A percentile compares a stretch with the other conserved stretches of the same genome.
phyloP scores from a whole-genome alignment of 2,888 invertebrate genomes.

The Drosophila gaucha region DNA sequence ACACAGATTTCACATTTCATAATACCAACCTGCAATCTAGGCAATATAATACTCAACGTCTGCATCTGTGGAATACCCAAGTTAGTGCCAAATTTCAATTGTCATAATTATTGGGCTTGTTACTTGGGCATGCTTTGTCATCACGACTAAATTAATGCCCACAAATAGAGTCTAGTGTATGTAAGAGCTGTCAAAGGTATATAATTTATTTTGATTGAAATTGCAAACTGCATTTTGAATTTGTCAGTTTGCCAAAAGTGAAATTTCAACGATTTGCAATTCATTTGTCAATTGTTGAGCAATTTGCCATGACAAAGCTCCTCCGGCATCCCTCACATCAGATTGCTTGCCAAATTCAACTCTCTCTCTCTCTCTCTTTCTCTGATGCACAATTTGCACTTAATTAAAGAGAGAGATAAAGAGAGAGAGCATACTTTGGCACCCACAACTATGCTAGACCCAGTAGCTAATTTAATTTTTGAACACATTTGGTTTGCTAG shows the following conservation, averaged over 20 bases:
- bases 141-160: background rate
- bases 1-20: no score
- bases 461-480: slow-evolving; percentile 42
- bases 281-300: slow-evolving; percentile 45
- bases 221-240: slow-evolving; percentile 30
- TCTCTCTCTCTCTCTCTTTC: no score
- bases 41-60: no score
- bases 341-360: slow-evolving; percentile 42
- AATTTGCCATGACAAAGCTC: slow-evolving; percentile 28
- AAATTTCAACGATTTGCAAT: slow-evolving; percentile 38
- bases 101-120: background rate
- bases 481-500: slow-evolving; percentile 17
- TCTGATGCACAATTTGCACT: slow-evolving; percentile 47
- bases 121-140: background rate
- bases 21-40: no score
- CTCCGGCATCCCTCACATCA: background rate
- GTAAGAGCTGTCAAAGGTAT: slow-evolving; percentile 23
- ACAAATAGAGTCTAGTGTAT: background rate
- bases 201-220: slow-evolving; percentile 64
- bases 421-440: background rate
- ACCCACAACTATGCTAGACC: slow-evolving; percentile 4
- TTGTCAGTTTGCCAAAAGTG: slow-evolving; percentile 56
- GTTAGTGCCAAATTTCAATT: background rate
- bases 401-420: slow-evolving; percentile 26
- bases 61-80: background rate